These are phyloP conservation scores for Scelioninae gen. 1 DNA, from an alignment of 2,888 invertebrate species.

Conservation along the genomic window DNA sequence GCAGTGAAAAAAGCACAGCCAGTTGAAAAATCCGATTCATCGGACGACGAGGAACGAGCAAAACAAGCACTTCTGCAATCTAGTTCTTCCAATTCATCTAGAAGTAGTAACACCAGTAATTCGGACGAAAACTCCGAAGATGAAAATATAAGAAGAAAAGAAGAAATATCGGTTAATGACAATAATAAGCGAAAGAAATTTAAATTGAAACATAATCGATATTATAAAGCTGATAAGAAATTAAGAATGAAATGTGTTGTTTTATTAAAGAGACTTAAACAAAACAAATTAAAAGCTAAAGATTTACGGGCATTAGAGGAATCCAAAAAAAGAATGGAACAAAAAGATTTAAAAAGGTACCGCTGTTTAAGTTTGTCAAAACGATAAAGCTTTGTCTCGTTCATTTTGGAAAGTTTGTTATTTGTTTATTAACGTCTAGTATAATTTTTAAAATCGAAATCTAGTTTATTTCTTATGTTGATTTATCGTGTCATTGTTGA, in stretches of 20 bases:
- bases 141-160: neutral
- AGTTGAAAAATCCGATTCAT: constrained; percentile 31
- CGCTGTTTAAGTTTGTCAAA: neutral
- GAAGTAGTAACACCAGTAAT: neutral
- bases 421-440: too few species aligned
- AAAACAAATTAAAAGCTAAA: constrained; percentile 71
- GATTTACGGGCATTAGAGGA: constrained; percentile 75
- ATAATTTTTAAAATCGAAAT: too few species aligned
- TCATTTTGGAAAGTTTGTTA: too few species aligned
- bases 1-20: neutral
- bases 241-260: constrained; percentile 74
- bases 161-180: neutral
- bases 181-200: constrained; percentile 64
- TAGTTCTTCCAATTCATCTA: neutral
- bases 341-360: constrained; percentile 78
- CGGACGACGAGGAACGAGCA: constrained; percentile 20
- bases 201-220: constrained; percentile 69
- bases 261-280: constrained; percentile 73
- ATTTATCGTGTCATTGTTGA: too few species aligned
- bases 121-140: neutral
- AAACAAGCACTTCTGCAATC: constrained; percentile 13
- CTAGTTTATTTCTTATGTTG: too few species aligned
- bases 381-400: neutral
- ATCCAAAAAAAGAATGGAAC: constrained; percentile 78
- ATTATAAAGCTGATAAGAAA: constrained; percentile 75